These are phyloP conservation scores for Icerya purchasi DNA, from an alignment of 2,888 invertebrate genomes.

Conservation along the genomic window DNA sequence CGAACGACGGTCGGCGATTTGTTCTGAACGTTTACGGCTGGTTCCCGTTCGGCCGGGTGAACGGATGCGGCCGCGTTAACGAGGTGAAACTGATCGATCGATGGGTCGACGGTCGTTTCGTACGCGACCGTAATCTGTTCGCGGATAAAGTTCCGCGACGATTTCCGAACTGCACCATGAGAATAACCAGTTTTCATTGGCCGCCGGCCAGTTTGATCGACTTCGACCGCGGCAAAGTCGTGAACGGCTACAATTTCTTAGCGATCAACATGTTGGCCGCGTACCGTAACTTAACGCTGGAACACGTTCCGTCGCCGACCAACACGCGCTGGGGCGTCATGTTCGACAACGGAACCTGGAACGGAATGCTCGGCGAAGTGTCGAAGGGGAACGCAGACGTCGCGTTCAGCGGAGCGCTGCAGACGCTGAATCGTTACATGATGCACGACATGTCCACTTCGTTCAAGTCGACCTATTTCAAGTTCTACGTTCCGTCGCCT, in stretches of 20 bases:
- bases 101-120: background rate
- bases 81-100: constrained; percentile 2
- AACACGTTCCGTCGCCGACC: background rate
- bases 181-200: constrained; percentile 13
- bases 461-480: constrained; percentile 8
- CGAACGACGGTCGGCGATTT: no score
- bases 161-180: constrained; percentile 6
- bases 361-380: constrained; percentile 12
- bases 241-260: constrained; percentile 9
- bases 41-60: constrained; percentile 4
- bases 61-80: background rate
- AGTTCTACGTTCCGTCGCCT: constrained; percentile 10
- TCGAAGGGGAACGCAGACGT: constrained; percentile 8
- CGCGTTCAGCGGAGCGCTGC: constrained; percentile 9
- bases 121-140: background rate
- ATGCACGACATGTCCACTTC: constrained; percentile 6
- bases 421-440: constrained; percentile 5
- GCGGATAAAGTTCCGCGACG: background rate
- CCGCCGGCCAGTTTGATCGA: constrained; percentile 7
- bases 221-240: background rate
- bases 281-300: constrained; percentile 3
- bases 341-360: constrained; percentile 13
- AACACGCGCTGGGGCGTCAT: constrained; percentile 12
- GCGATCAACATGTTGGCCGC: constrained; percentile 7
- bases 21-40: constrained; percentile 1